These are phyloP conservation scores for Drosophila ohnishii DNA, from an alignment of 1,140 invertebrate species.

Conservation along the genomic window DNA sequence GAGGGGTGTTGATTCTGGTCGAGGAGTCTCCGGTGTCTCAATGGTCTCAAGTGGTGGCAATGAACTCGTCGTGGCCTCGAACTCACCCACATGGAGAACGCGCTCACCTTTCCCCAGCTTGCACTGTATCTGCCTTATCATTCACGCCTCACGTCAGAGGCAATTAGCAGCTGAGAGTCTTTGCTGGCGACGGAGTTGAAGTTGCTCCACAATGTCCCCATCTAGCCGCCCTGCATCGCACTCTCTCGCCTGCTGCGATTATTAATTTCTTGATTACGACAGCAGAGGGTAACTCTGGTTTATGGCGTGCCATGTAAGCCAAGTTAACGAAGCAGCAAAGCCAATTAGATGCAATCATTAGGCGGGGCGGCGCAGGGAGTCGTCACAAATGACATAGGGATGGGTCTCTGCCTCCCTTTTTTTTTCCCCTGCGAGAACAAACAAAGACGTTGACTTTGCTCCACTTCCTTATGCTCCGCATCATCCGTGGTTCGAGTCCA, in stretches of 20 bases:
- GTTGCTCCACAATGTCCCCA: conserved; percentile 13
- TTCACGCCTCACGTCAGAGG: conserved; percentile 74
- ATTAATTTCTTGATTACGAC: conserved; percentile 79
- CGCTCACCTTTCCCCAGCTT: conserved; percentile 26
- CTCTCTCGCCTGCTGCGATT: conserved; percentile 63
- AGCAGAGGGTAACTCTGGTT: conserved; percentile 38
- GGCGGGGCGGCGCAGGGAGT: conserved; percentile 21
- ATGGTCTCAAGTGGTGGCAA: conserved; percentile 54
- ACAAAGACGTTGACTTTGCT: conserved; percentile 57
- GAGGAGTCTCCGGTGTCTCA: conserved; percentile 22
- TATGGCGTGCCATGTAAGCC: conserved; percentile 68
- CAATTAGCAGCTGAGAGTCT: conserved; percentile 65
- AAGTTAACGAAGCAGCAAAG: conserved; percentile 79
- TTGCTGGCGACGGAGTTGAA: conserved; percentile 8
- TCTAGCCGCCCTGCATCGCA: conserved; percentile 38
- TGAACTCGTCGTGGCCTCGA: conserved; percentile 47
- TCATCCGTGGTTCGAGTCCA: conserved; percentile 33
- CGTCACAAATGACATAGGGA: conserved; percentile 50
- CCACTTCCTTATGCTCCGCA: background rate
- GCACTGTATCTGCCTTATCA: conserved; percentile 53
- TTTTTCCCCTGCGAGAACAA: conserved; percentile 20
- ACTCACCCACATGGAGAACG: conserved; percentile 60
- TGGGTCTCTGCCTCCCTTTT: conserved; percentile 8
- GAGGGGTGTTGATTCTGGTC: conserved; percentile 16
- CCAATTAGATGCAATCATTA: conserved; percentile 81